phyloP scores from a whole-genome alignment of 2,888 invertebrate genomes.

The Leptinotarsa rubiginosa region DNA sequence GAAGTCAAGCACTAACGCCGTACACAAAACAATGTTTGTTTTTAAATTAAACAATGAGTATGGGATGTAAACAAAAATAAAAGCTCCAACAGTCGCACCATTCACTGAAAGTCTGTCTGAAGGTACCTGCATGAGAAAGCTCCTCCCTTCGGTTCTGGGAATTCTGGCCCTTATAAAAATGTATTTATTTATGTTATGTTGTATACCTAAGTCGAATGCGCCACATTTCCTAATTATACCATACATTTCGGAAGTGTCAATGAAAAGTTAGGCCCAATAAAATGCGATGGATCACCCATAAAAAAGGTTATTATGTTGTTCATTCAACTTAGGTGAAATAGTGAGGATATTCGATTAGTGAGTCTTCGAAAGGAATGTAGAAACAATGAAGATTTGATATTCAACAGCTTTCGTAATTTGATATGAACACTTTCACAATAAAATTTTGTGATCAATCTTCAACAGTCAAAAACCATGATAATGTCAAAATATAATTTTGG shows the following conservation, averaged over 20 bases:
- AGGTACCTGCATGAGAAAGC: conserved; percentile 47
- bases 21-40: conserved; percentile 36
- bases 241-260: conserved; percentile 9
- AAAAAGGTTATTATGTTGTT: neutral
- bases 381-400: too few relatives aligned
- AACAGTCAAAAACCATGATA: too few relatives aligned
- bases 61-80: conserved; percentile 42
- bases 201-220: conserved; percentile 31
- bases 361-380: too few relatives aligned
- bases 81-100: conserved; percentile 43
- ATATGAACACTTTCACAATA: too few relatives aligned
- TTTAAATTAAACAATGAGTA: conserved; percentile 42
- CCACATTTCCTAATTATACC: conserved; percentile 33
- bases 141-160: conserved; percentile 45
- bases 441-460: too few relatives aligned
- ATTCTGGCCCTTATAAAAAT: conserved; percentile 45
- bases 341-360: too few relatives aligned
- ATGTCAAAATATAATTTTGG: too few relatives aligned
- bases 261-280: neutral
- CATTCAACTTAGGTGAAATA: neutral
- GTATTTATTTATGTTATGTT: conserved; percentile 47
- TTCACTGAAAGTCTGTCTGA: conserved; percentile 43
- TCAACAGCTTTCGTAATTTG: too few relatives aligned
- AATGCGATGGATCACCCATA: neutral
- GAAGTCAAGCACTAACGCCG: conserved; percentile 18